Base-by-base conservation (phyloP, 2,113 vertebrate genomes). In the Cisticola juncidis region DNA sequence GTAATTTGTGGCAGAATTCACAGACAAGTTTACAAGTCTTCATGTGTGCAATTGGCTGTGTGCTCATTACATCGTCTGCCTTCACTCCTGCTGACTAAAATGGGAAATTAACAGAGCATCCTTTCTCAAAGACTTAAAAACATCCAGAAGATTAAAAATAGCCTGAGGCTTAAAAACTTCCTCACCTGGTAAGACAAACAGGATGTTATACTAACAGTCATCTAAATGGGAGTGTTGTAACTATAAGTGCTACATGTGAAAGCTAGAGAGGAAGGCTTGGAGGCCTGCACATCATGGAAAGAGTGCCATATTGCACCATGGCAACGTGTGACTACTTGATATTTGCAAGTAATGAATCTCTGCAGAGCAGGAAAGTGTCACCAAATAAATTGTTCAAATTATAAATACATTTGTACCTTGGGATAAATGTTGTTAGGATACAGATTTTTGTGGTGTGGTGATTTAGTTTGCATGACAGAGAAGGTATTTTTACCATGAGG, bases 131-230 rank as follows among this genome's bases (percentile, higher is more conserved):
- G 74, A 36, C 14, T 88, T 90, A 54, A 86, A 92, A 97, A 51
- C 50, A 85, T 70, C 40, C 65, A 64, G 81, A 81, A 83, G 72
- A 92, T 92, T 84, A 92, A 88, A 94, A 71, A 90, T 94, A 94
- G 25, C 92, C 64, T 8, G 21, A 66, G 45, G 42, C 58, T 93
- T 71, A 51, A 84, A 92, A 96, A 48, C 16, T 23, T 54, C 82
- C 45, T 86, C 38, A 60, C 51, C 60, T 92, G 88, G 56, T 95
- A 76, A 94, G 65, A 29, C 38, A 68, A 93, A 62, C 5, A 53
- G 35, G 29, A 12, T 58, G 92, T 18, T 85, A 18, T 79, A 33
- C 72, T 61, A 69, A 71, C 20, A 84, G 31, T 65, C 28, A 6
- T 56, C 19, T 51, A 68, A 68, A 84, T 0, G 1, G 64, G 76